Percentiles rank a stretch among this genome's conserved stretches.
phyloP scores from a whole-genome alignment of 2,888 invertebrate genomes.

The Polydrusus pterygomalis region DNA sequence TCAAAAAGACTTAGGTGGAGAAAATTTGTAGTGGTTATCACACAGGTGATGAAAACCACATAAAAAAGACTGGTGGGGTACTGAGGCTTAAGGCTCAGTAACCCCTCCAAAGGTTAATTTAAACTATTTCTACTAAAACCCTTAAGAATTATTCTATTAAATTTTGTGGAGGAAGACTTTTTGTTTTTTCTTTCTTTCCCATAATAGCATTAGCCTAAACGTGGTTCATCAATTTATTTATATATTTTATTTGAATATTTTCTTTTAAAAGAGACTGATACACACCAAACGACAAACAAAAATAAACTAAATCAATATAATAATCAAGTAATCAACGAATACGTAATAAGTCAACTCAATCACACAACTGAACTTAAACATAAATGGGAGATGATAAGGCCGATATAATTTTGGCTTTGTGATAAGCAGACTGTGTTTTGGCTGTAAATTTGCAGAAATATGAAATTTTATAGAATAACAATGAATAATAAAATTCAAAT shows the following conservation, averaged over 20 bases:
- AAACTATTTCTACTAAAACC: too few relatives aligned
- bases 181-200: too few relatives aligned
- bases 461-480: neutral
- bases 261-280: slow-evolving; percentile 16
- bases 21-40: too few relatives aligned
- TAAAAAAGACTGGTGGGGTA: too few relatives aligned
- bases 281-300: slow-evolving; percentile 66
- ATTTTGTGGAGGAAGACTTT: too few relatives aligned
- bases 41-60: too few relatives aligned
- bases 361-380: slow-evolving; percentile 66
- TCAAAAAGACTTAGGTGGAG: too few relatives aligned
- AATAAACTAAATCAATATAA: slow-evolving; percentile 72
- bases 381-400: slow-evolving; percentile 59
- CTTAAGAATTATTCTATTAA: too few relatives aligned
- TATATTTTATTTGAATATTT: neutral
- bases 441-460: slow-evolving; percentile 51
- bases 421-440: slow-evolving; percentile 60
- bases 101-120: too few relatives aligned
- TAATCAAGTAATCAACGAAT: slow-evolving; percentile 61
- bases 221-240: too few relatives aligned
- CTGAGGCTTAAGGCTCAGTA: too few relatives aligned
- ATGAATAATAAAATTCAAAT: neutral
- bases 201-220: too few relatives aligned
- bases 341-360: slow-evolving; percentile 67
- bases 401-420: slow-evolving; percentile 44